Conservation (phyloP, 2,113 vertebrate species). For the Chaetorhynchus papuensis region DNA sequence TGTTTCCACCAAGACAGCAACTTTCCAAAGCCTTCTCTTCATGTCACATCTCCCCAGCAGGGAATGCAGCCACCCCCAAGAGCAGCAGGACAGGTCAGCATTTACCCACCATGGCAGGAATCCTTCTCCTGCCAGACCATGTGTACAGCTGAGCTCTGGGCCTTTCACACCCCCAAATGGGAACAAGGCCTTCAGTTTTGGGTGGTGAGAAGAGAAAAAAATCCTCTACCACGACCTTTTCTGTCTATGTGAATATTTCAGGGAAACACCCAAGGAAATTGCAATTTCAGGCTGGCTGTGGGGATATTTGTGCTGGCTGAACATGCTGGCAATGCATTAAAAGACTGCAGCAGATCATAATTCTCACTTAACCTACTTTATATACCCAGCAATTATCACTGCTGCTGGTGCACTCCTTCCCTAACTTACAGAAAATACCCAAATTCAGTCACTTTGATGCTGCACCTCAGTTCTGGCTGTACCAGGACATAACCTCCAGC, state of each 20-base stretch:
- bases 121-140: background rate
- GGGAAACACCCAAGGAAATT: background rate
- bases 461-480: background rate
- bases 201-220: background rate
- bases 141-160: background rate
- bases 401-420: background rate
- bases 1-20: background rate
- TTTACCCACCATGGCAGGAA: background rate
- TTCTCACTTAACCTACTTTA: background rate
- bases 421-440: background rate
- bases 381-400: background rate
- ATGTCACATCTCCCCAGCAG: background rate
- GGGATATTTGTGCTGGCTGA: background rate
- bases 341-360: background rate
- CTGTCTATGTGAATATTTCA: background rate
- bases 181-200: background rate
- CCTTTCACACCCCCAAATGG: background rate
- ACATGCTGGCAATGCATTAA: background rate
- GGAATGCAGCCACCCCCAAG: accelerated
- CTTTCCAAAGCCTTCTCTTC: background rate
- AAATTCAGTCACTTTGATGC: background rate
- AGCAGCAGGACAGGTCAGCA: background rate
- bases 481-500: background rate
- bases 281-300: background rate
- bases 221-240: background rate